A percentile compares a stretch with the other conserved stretches of the same genome.
Evolutionary conservation across 2,113 vertebrate species (phyloP).

Genomic region (Tinamus guttatus): DNA sequence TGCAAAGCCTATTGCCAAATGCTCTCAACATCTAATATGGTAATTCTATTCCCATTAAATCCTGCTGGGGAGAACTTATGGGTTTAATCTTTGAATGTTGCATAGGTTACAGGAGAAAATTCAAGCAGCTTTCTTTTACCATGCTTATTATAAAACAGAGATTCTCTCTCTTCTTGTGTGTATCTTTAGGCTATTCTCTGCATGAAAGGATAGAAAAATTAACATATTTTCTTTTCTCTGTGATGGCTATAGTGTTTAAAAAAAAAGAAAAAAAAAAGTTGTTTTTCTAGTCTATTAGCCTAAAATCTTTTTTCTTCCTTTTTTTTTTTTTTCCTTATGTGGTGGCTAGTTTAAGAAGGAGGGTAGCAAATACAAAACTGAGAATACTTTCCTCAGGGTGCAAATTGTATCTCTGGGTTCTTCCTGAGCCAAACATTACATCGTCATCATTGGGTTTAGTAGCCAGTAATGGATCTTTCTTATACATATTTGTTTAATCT

Average conservation of each 20-base stretch:
- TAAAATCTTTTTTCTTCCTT: background rate
- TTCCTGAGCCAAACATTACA: background rate
- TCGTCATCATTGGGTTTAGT: background rate
- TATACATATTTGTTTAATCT: background rate
- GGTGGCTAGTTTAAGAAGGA: background rate
- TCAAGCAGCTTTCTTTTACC: background rate
- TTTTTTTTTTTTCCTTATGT: background rate
- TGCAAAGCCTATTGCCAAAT: background rate
- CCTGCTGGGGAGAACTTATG: background rate
- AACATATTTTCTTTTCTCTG: background rate
- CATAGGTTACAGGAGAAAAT: background rate
- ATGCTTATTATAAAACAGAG: background rate
- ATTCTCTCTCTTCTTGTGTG: background rate
- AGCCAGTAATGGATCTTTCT: background rate
- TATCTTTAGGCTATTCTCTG: background rate
- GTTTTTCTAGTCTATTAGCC: background rate
- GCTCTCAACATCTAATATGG: background rate
- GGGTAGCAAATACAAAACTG: background rate
- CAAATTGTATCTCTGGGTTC: background rate
- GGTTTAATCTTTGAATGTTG: background rate
- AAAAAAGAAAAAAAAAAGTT: too few relatives aligned
- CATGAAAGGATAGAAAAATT: background rate
- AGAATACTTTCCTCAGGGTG: background rate
- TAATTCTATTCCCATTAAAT: background rate
- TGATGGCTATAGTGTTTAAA: background rate